Percentiles rank a stretch among this genome's conserved stretches.
phyloP scores from a whole-genome alignment of 2,797 vertebrate species.

The Echiichthys vipera region DNA sequence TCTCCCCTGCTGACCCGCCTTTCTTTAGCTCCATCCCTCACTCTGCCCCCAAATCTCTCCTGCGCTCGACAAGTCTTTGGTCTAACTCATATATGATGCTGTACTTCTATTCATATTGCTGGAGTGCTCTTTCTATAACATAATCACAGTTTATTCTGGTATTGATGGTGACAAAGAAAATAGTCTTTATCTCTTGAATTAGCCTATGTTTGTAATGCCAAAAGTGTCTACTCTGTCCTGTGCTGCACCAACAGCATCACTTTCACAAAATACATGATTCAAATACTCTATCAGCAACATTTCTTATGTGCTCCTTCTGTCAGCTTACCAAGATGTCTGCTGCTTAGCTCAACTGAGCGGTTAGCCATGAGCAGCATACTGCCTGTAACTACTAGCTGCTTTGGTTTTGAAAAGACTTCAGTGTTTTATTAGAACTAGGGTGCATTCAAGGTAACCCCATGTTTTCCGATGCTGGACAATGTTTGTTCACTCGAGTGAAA shows the following conservation, averaged over 20 bases:
- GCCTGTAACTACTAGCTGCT: conserved; percentile 7
- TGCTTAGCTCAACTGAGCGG: conserved; percentile 7
- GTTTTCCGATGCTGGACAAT: background rate
- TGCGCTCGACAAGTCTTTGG: conserved; percentile 6
- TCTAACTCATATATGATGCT: background rate
- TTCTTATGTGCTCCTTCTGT: conserved; percentile 21
- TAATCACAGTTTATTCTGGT: background rate
- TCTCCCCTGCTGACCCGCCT: conserved; percentile 28
- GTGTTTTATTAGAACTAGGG: conserved; percentile 11
- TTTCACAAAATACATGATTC: conserved; percentile 9
- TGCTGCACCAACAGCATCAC: background rate
- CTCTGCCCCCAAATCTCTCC: conserved; percentile 11
- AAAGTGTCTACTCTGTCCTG: background rate
- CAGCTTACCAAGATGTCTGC: conserved; percentile 47
- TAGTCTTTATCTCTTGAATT: no score
- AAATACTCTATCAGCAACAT: conserved; percentile 28
- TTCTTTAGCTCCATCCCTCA: conserved; percentile 22
- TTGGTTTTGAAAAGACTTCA: conserved; percentile 33
- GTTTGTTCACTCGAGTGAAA: background rate
- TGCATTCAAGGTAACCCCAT: background rate
- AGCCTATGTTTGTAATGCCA: no score
- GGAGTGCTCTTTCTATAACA: background rate
- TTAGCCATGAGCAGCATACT: conserved; percentile 29
- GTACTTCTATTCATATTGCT: background rate
- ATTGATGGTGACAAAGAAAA: background rate